A percentile compares a stretch with the other conserved stretches of the same genome.
Conservation (phyloP, 2,113 vertebrate genomes). For the Cisticola juncidis region DNA sequence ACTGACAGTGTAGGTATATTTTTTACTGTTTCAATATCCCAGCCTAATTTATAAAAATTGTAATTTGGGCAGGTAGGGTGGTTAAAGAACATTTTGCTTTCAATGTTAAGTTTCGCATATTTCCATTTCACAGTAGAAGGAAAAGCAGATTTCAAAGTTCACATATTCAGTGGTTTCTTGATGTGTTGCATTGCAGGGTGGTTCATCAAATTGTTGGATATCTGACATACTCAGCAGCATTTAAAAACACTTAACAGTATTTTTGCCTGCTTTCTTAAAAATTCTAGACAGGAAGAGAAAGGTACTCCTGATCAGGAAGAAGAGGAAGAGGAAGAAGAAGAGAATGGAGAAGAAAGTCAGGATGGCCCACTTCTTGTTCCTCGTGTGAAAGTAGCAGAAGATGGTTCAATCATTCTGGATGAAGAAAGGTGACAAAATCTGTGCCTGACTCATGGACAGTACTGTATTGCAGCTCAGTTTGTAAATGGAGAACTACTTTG, state of each 20-base stretch:
- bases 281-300: constrained; percentile 67
- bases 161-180: background rate
- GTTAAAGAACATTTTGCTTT: background rate
- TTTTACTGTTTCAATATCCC: background rate
- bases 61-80: background rate
- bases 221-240: background rate
- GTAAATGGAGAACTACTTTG: background rate
- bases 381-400: constrained; percentile 95
- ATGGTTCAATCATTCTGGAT: constrained; percentile 95
- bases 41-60: background rate
- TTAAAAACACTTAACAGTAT: background rate
- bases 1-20: rapidly evolving
- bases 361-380: constrained; percentile 85
- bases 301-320: constrained; percentile 59
- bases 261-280: background rate
- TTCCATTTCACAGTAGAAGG: background rate
- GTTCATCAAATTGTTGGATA: background rate
- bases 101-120: background rate
- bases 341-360: constrained; percentile 66
- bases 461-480: background rate
- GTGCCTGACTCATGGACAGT: background rate
- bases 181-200: background rate
- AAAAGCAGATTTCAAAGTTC: background rate
- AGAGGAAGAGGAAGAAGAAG: constrained; percentile 67
- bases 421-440: constrained; percentile 86